Evolutionary conservation across 1,140 invertebrate genomes (phyloP).

Genomic region (Teleopsis dalmanni): DNA sequence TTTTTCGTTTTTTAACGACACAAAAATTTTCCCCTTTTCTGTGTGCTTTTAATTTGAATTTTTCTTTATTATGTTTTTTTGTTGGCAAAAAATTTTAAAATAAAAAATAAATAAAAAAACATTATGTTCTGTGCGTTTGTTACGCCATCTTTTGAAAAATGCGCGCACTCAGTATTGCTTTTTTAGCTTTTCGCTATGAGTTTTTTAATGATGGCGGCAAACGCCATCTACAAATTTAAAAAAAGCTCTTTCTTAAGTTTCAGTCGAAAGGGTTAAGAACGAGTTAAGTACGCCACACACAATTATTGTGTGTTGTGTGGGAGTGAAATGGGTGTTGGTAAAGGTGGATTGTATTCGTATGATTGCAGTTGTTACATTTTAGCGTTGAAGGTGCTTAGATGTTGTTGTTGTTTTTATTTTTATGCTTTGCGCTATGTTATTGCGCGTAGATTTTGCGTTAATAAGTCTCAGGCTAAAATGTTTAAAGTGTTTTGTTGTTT

Average conservation of each 20-base stretch:
- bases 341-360: background rate
- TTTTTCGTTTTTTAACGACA: background rate
- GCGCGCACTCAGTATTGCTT: slow-evolving; percentile 3
- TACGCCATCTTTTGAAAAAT: slow-evolving; percentile 15
- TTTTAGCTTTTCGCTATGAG: slow-evolving; percentile 11
- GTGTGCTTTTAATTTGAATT: slow-evolving; percentile 11
- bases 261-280: too few species aligned
- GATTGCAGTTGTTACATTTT: background rate
- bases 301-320: background rate
- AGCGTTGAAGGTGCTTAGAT: background rate
- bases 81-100: slow-evolving; percentile 8
- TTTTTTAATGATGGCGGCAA: slow-evolving; percentile 4
- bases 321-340: background rate
- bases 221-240: slow-evolving; percentile 6
- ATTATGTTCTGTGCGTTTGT: background rate
- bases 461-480: too few species aligned
- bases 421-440: too few species aligned
- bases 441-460: too few species aligned
- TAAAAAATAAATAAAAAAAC: slow-evolving; percentile 11
- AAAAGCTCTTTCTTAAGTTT: slow-evolving; percentile 1
- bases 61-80: slow-evolving; percentile 13
- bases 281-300: background rate
- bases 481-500: too few species aligned
- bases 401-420: too few species aligned
- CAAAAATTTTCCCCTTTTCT: slow-evolving; percentile 6